Evolutionary conservation across 2,113 vertebrate genomes (phyloP).

Genomic region (Rousettus leschenaultii): DNA sequence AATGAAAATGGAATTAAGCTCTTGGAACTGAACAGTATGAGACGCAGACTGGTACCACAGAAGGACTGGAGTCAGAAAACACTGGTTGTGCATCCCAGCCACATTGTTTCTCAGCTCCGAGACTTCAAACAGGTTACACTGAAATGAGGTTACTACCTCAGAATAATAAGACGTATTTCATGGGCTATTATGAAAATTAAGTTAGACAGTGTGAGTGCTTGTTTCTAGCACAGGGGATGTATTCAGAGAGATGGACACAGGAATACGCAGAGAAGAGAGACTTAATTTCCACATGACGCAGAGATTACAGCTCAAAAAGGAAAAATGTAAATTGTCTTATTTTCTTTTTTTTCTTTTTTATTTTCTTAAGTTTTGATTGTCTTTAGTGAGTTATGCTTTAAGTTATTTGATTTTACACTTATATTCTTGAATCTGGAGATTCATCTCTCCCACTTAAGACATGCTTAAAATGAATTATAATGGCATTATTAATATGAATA

Average conservation of each 20-base stretch:
- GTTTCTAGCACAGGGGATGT: not conserved
- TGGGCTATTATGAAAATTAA: not conserved
- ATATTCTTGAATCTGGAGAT: not conserved
- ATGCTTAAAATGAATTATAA: not conserved
- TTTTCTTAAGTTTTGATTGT: not conserved
- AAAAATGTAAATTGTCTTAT: not conserved
- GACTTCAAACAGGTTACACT: not conserved
- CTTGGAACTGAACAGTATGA: not conserved
- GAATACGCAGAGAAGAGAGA: not conserved
- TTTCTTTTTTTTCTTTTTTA: not conserved
- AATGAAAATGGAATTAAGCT: not conserved
- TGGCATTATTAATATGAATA: not conserved
- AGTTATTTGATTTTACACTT: not conserved
- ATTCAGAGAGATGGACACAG: not conserved
- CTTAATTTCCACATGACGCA: not conserved
- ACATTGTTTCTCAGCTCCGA: not conserved
- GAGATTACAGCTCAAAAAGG: not conserved
- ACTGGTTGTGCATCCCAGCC: fast-evolving
- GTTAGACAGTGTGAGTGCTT: not conserved
- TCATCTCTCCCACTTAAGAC: not conserved
- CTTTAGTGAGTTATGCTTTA: not conserved
- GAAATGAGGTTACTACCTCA: not conserved
- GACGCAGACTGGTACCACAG: not conserved
- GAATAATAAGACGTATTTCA: not conserved
- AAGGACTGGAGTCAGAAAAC: not conserved